Evolutionary conservation across 2,888 invertebrate species (phyloP), one percentile per base, ranked within the genome.

Genomic region (Scotopteryx bipunctaria): DNA sequence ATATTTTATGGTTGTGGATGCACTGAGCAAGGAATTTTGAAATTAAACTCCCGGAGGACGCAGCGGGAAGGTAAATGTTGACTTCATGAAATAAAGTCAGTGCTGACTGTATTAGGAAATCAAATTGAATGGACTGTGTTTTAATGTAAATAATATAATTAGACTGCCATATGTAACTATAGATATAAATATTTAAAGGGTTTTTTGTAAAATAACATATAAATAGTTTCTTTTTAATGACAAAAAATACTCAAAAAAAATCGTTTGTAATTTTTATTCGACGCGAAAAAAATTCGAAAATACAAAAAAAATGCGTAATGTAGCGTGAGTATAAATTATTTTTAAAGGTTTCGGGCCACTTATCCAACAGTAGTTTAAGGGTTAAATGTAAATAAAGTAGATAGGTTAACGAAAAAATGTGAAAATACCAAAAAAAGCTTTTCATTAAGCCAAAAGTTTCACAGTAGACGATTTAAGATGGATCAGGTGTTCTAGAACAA

Each of bases 371-470:
- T 25, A 25, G 19, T 19, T 19, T 25, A 9, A 25, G 25, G 9
- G 9, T 23, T 25, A 9, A 25, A 25, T 25, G 11, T 27, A 25
- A n/a, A 25, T 9, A 5, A 27, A 2, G 11, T 27, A 27, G 27
- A 27, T 27, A 27, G 27, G 27, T 27, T n/a, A n/a, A 11, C 27
- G 5, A 27, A 27, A 27, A 27, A 27, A 27, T 19, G 6, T 8
- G 11, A 27, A 27, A 27, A 27, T 27, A 9, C 27, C 27, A 27
- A 27, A 27, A 27, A 27, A 27, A 32, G 32, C 13, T 38, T 38
- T 27, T 27, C 4, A 6, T n/a, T 57, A 51, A 52, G 59, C 60
- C 27, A 11, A 27, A 27, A n/a, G n/a, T n/a, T n/a, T n/a, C n/a
- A n/a, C n/a, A n/a, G n/a, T n/a, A n/a, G n/a, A n/a, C n/a, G n/a